A percentile compares a stretch with the other conserved stretches of the same genome.
Evolutionary conservation across 1,140 invertebrate species (phyloP).

Genomic region (Nylanderia fulva): DNA sequence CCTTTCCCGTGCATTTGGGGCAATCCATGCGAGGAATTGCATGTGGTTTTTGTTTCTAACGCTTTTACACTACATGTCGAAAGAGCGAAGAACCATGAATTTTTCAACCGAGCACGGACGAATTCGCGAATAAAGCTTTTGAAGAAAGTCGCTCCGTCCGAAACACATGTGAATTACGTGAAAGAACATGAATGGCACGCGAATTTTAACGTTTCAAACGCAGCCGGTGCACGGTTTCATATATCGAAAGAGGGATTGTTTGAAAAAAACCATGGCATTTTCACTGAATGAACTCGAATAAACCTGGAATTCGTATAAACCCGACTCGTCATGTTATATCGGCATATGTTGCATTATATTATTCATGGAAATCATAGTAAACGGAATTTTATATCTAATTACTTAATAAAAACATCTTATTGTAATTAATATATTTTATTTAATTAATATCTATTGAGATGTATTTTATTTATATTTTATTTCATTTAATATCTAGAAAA

Average conservation of each 20-base stretch:
- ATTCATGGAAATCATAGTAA: neutral
- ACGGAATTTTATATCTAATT: no score
- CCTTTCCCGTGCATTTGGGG: no score
- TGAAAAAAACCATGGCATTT: neutral
- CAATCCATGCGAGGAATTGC: slow-evolving; percentile 13
- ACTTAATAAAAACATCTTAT: no score
- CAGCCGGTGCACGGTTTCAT: neutral
- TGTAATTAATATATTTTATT: no score
- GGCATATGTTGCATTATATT: neutral
- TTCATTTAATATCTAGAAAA: no score
- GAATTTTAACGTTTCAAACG: slow-evolving; percentile 26
- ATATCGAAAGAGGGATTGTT: neutral
- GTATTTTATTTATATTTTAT: no score
- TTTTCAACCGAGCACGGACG: slow-evolving; percentile 13
- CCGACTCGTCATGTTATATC: neutral
- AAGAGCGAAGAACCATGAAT: slow-evolving; percentile 10
- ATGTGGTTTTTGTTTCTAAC: slow-evolving; percentile 16
- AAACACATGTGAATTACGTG: neutral
- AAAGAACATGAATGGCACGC: neutral
- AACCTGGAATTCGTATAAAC: neutral
- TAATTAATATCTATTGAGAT: no score
- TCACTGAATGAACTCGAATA: neutral
- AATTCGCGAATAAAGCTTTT: neutral
- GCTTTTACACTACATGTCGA: neutral
- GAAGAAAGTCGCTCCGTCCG: neutral